Evolutionary conservation across 2,888 invertebrate genomes (phyloP).

Genomic region (Machimus atricapillus): DNA sequence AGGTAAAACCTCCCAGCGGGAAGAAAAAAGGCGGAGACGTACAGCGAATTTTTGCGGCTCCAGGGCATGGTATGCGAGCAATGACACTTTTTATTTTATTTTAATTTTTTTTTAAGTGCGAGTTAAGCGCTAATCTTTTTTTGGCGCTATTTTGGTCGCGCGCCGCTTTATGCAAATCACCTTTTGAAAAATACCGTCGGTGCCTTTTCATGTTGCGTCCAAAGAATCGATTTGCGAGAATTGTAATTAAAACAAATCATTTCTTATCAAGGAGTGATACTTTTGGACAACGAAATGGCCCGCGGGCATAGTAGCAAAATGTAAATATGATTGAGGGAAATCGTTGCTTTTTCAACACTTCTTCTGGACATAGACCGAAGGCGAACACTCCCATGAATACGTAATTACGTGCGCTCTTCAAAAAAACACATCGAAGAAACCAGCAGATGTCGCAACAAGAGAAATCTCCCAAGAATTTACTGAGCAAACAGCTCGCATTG

Average conservation of each 20-base stretch:
- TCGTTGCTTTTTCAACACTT: constrained; percentile 6
- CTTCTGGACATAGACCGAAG: background rate
- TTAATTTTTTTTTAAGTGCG: background rate
- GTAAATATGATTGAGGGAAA: background rate
- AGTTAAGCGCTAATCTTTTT: background rate
- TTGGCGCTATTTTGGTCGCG: background rate
- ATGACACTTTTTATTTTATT: background rate
- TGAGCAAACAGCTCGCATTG: background rate
- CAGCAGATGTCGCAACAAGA: constrained; percentile 2
- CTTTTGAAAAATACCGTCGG: background rate
- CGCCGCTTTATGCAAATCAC: background rate
- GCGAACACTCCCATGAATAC: background rate
- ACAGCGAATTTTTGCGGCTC: background rate
- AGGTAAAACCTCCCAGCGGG: background rate
- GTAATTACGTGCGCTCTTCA: background rate
- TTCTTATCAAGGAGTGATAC: background rate
- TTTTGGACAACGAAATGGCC: background rate
- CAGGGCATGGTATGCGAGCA: background rate
- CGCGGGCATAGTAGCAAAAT: background rate
- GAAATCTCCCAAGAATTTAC: background rate
- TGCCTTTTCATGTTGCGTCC: background rate
- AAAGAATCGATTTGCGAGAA: background rate
- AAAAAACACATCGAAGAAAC: background rate
- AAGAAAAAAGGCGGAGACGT: background rate
- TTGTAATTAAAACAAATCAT: constrained; percentile 6